Evolutionary conservation across 2,113 vertebrate genomes (phyloP), one percentile per base, ranked within the genome.

Genomic region (Willisornis vidua): DNA sequence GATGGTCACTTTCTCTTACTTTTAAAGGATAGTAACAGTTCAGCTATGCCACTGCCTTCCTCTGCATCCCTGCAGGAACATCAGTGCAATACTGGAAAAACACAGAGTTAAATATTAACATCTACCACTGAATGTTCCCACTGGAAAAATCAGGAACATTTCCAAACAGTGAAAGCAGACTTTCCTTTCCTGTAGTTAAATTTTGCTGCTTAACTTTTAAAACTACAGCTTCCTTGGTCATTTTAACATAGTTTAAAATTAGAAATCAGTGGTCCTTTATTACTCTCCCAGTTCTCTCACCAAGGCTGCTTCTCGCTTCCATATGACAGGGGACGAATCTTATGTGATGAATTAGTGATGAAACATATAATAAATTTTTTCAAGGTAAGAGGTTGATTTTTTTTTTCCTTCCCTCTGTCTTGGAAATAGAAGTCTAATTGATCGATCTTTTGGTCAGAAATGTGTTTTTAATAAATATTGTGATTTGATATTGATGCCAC

Each of bases 61-160:
- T 89, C 43, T 55, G 46, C 35, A 85, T 90, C 83, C 39, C 37
- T 51, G 51, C 58, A 82, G 90, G 52, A 90, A 88, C 55, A 54
- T 39, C 72, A 54, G 59, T 82, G 37, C 76, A 85, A 77, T 62
- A 77, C 75, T 96, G 91, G 91, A 96, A 96, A 94, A 96, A 93
- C 75, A 96, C 61, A 57, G 91, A 86, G 93, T 94, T 96, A 95
- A 95, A 95, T 83, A 95, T 97, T 96, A 96, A 95, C 75, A 3
- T 48, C 35, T 26, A 62, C 46, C 76, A 15, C 49, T 76, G 37
- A 91, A 74, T 90, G 71, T 87, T 96, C 67, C 61, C 52, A 63
- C 84, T 95, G 66, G 78, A 92, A 95, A 94, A 85, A 73, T 74
- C 75, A 90, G 94, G 75, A 95, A 52, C 8, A 1, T 58, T 95